Base-by-base conservation (phyloP, 2,888 invertebrate species). In the Zhuqinia jingwanae region DNA sequence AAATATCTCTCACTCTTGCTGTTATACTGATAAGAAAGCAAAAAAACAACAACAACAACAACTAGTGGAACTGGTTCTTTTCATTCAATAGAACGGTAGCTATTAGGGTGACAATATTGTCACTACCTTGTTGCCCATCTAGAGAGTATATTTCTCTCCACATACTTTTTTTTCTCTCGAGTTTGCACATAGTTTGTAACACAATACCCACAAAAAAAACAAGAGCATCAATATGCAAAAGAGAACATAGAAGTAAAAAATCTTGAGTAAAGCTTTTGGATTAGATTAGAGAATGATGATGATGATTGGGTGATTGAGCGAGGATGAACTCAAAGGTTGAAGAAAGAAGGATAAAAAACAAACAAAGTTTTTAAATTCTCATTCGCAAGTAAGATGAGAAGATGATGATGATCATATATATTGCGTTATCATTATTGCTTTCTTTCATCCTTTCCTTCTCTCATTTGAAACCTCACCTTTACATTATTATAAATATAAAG, bases 71-170 rank as follows among this genome's bases (percentile, higher is more conserved):
- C 84, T 85, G 84, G 84, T 85, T 85, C 58, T 78, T 70, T 36
- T 45, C 53, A 73, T 56, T 75, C 30, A n/a, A n/a, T n/a, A 68
- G 58, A 73, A 63, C 87, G 73, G 87, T 82, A 87, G 87, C 82
- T 78, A 68, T 78, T 87, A 78, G 77, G 77, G 82, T 87, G 87
- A 87, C 87, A 87, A 87, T 87, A 87, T 81, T 87, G 87, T 81
- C 78, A 82, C 81, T 87, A 53, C 47, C 68, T 56, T 13, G 2
- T 5, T 56, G 30, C 20, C 45, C 45, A n/a, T n/a, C n/a, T 50
- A 13, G 50, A 10, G 2, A 79, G 79, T 47, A 47, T 22, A 47
- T 27, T 68, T 68, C 36, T 68, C 36, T 22, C 13, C n/a, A n/a
- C 10, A 1, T 8, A 11, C 60, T 10, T 0, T 25, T 25, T 10